Conservation (phyloP, 2,797 vertebrate genomes). For the Schizopygopsis malacanthus region DNA sequence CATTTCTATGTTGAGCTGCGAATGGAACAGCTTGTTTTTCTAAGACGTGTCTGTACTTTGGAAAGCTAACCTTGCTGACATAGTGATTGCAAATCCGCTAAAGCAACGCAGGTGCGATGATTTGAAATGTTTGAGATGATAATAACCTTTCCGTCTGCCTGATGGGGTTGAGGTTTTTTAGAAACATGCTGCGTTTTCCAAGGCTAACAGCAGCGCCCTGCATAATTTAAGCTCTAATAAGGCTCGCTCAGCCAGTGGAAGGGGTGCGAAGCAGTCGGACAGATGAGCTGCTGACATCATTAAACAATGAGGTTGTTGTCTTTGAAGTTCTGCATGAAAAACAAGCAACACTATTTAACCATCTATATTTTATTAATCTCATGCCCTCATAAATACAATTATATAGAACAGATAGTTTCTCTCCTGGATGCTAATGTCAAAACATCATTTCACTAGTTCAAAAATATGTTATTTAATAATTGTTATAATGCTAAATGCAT, state of each 20-base stretch:
- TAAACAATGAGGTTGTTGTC: slow-evolving; percentile 23
- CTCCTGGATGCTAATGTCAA: background rate
- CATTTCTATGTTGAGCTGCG: background rate
- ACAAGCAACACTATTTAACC: slow-evolving; percentile 30
- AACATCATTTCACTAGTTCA: background rate
- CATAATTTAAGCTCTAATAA: slow-evolving; percentile 67
- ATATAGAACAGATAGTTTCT: background rate
- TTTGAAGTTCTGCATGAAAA: slow-evolving; percentile 49
- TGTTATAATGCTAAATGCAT: background rate
- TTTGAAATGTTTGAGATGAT: slow-evolving; percentile 34
- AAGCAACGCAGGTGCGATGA: background rate
- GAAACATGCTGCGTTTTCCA: slow-evolving; percentile 26
- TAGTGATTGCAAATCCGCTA: slow-evolving; percentile 8
- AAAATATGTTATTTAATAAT: background rate
- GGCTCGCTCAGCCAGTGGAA: slow-evolving; percentile 49
- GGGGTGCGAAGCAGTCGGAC: slow-evolving; percentile 51
- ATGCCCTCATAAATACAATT: background rate
- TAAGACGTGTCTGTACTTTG: background rate
- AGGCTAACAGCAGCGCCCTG: slow-evolving; percentile 51
- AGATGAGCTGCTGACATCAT: slow-evolving; percentile 11
- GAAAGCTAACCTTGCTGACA: slow-evolving; percentile 17
- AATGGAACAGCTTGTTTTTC: slow-evolving; percentile 7
- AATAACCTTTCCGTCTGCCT: background rate
- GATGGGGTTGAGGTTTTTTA: slow-evolving; percentile 28
- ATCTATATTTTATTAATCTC: background rate